Evolutionary conservation across 1,140 invertebrate species (phyloP).

Genomic region (Liolophura sinensis): DNA sequence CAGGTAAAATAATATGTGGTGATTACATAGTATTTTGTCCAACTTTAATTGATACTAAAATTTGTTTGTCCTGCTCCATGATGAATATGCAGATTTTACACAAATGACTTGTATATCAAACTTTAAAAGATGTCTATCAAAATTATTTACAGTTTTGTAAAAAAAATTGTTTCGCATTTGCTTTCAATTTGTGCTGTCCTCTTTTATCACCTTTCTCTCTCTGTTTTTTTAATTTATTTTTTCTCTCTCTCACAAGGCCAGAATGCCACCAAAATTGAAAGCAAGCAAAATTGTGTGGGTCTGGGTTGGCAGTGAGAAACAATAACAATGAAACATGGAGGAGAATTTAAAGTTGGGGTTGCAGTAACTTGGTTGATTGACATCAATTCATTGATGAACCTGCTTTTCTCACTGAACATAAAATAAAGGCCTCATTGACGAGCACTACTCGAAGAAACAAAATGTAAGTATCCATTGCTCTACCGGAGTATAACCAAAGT

Average conservation of each 20-base stretch:
- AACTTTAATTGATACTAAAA: constrained; percentile 10
- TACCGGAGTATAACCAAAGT: not conserved
- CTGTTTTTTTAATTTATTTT: too few species aligned
- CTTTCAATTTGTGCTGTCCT: too few species aligned
- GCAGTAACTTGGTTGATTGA: not conserved
- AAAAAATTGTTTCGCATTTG: too few species aligned
- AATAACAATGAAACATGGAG: too few species aligned
- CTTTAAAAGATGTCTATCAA: constrained; percentile 1
- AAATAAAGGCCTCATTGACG: not conserved
- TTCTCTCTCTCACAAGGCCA: too few species aligned
- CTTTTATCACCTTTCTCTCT: too few species aligned
- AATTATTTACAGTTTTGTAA: not conserved
- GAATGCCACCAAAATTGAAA: too few species aligned
- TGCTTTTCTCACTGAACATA: not conserved
- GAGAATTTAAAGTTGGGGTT: not conserved
- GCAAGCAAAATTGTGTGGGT: not conserved
- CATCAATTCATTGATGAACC: not conserved
- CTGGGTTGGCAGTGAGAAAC: too few species aligned
- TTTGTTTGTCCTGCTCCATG: not conserved
- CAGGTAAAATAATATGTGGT: constrained; percentile 5
- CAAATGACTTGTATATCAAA: not conserved
- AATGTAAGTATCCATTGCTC: not conserved
- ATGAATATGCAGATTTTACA: not conserved
- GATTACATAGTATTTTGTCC: constrained; percentile 4
- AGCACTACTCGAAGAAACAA: not conserved